Conservation (phyloP, 2,113 vertebrate species). For the Tiliqua scincoides region DNA sequence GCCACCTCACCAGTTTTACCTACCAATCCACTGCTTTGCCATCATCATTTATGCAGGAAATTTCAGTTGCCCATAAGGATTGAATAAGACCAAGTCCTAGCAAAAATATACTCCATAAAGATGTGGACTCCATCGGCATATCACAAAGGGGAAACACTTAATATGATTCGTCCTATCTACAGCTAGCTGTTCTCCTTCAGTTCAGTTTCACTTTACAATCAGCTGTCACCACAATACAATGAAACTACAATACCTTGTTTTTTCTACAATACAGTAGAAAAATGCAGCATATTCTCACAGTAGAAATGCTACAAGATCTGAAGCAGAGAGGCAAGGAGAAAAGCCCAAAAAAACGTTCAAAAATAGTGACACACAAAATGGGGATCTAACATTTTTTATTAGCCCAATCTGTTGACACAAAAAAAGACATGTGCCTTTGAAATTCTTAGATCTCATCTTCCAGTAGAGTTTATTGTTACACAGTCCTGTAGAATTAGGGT, state of each 20-base stretch:
- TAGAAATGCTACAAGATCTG: accelerated
- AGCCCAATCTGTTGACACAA: neutral
- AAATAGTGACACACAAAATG: neutral
- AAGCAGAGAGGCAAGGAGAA: neutral
- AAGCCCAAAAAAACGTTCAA: neutral
- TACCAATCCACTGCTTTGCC: slow-evolving; percentile 92
- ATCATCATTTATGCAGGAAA: slow-evolving; percentile 89
- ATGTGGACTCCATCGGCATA: slow-evolving; percentile 54
- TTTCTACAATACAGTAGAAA: neutral
- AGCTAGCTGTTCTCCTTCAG: slow-evolving; percentile 6
- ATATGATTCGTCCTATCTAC: slow-evolving; percentile 31
- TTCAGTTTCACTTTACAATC: slow-evolving; percentile 22
- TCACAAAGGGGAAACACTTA: neutral
- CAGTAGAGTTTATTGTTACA: neutral
- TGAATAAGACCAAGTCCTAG: slow-evolving; percentile 41
- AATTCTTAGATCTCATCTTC: neutral
- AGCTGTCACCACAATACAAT: slow-evolving; percentile 18
- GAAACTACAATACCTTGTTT: neutral
- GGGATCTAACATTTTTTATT: neutral
- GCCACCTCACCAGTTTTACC: slow-evolving; percentile 60
- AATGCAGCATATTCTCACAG: accelerated
- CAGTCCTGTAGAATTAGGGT: neutral
- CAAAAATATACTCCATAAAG: slow-evolving; percentile 28
- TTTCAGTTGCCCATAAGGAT: slow-evolving; percentile 52
- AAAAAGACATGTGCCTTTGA: neutral